Conservation (phyloP, 2,888 invertebrate genomes). For the Tethea ocularis region DNA sequence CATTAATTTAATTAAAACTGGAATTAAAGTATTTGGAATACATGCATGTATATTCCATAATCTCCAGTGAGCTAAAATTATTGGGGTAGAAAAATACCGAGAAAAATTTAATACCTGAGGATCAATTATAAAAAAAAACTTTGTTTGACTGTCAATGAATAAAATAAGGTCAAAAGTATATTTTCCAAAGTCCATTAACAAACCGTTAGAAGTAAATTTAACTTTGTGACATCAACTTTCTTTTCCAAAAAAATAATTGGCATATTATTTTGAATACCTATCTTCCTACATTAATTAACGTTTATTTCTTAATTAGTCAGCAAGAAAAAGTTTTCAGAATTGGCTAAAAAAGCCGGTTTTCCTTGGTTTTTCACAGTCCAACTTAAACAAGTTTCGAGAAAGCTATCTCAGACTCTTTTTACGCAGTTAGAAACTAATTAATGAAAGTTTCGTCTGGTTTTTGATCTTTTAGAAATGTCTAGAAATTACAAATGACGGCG, state of each 20-base stretch:
- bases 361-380: neutral
- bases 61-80: no score
- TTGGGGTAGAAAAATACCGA: no score
- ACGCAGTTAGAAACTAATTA: neutral
- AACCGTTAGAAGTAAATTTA: neutral
- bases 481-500: neutral
- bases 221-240: neutral
- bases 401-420: slow-evolving; percentile 1
- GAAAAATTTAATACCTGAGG: no score
- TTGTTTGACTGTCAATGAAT: no score
- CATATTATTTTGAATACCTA: neutral
- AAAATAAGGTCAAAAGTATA: no score
- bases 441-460: neutral
- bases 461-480: neutral
- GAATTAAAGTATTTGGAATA: no score
- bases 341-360: neutral
- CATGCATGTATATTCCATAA: no score
- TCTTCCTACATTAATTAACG: neutral
- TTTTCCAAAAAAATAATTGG: neutral
- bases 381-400: neutral
- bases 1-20: no score
- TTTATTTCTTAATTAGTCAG: slow-evolving; percentile 2
- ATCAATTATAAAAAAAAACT: no score
- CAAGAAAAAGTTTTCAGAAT: neutral
- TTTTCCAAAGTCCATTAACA: no score